Evolutionary conservation across 2,797 vertebrate genomes (phyloP).

Genomic region (Remorina albescens): DNA sequence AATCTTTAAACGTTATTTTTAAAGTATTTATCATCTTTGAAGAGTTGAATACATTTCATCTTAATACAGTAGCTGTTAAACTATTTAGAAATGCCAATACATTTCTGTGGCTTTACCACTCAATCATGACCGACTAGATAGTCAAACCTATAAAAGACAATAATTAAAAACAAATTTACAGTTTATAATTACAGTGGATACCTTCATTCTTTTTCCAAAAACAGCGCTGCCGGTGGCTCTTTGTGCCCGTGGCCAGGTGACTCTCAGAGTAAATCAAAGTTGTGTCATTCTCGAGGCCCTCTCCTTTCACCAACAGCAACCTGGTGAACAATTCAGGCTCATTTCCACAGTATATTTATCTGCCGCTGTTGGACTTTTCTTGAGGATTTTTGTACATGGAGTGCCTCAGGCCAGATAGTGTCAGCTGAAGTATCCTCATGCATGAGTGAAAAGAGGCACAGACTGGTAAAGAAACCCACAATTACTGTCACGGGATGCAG

Average conservation of each 20-base stretch:
- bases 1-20: neutral
- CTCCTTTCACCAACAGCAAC: conserved; percentile 30
- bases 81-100: neutral
- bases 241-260: conserved; percentile 17
- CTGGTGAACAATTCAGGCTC: conserved; percentile 49
- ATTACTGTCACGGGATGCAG: no score
- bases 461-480: neutral
- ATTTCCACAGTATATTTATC: conserved; percentile 32
- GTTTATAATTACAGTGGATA: neutral
- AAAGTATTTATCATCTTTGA: neutral
- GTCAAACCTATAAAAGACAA: neutral
- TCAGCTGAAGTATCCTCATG: conserved; percentile 22
- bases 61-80: neutral
- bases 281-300: conserved; percentile 51
- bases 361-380: conserved; percentile 23
- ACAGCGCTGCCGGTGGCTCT: neutral
- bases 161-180: neutral
- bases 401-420: conserved; percentile 13
- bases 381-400: conserved; percentile 15
- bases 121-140: neutral
- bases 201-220: neutral
- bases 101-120: neutral
- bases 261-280: conserved; percentile 36
- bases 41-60: neutral
- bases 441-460: conserved; percentile 16